Evolutionary conservation across 1,140 invertebrate species (phyloP), one percentile per base, ranked within the genome.

Genomic region (Phenacoccus solenopsis): DNA sequence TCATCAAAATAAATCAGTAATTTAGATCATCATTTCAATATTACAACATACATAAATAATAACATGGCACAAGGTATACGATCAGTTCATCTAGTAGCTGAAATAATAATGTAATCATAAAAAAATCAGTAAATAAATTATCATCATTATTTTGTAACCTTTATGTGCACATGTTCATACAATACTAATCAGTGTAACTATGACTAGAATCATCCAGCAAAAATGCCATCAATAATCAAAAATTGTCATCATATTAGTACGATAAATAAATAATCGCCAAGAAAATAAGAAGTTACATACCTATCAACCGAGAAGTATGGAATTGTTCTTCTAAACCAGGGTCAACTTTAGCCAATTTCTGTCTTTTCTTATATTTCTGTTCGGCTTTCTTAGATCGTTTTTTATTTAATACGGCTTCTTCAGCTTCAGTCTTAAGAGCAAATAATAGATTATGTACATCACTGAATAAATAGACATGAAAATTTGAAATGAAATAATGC

Each of bases 281-380:
- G 24, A 24, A 25, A 38, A 22, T 49, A 61, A 74, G 1, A 57
- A 67, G 78, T 0, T 27, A 61, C 80, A 80, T 82, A 94, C 94
- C 94, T 76, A 97, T 82, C 74, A 99, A 84, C 80, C 95, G 87
- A 75, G 96, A 95, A 78, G 93, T 93, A 72, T 90, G 85, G 85
- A 99, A 99, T 80, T 98, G 95, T 80, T 99, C 96, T 81, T 98
- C 93, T 49, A 99, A 76, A 71, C 87, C 87, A 72, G 87, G 84
- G 78, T 99, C 97, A 74, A 99, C 93, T 81, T 96, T 96, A 32
- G 93, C 90, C 64, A 86, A 84, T 78, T 93, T 91, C 80, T 98
- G 94, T 73, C 97, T 87, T 28, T 87, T 84, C 78, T 93, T 88
- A 80, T 98, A 97, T 81, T 98, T 99, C 80, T 92, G 89, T 78